Conservation (phyloP, 2,113 vertebrate genomes). For the Sialia sialis region DNA sequence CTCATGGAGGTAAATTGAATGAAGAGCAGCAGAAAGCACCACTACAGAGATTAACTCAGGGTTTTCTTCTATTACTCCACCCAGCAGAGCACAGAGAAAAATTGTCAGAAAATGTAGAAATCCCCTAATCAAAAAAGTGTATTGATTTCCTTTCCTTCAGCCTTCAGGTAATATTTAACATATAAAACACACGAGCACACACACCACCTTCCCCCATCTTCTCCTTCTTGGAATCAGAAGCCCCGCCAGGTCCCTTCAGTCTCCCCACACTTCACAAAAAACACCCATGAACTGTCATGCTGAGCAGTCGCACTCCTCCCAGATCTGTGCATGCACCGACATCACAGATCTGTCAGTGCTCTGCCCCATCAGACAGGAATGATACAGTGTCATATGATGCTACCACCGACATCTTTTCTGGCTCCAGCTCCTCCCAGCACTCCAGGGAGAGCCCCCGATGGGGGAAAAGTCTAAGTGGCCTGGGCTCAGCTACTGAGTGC, state of each 20-base stretch:
- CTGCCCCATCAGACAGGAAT: not conserved
- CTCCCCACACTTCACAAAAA: not conserved
- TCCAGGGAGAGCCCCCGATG: fast-evolving
- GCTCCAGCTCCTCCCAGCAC: not conserved
- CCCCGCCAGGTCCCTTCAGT: not conserved
- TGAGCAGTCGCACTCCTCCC: not conserved
- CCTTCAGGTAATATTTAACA: not conserved
- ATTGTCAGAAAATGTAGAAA: not conserved
- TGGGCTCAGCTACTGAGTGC: not conserved
- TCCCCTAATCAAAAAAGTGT: not conserved
- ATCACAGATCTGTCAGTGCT: not conserved
- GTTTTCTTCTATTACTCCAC: not conserved
- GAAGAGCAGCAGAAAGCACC: not conserved
- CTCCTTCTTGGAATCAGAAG: not conserved
- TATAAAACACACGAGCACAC: not conserved
- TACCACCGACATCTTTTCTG: not conserved
- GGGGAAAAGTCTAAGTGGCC: not conserved
- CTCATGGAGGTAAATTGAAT: not conserved
- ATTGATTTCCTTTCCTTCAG: not conserved
- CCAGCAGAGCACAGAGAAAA: not conserved
- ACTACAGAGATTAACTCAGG: not conserved
- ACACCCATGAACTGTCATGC: fast-evolving
- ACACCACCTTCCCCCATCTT: fast-evolving
- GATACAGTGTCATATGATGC: not conserved
- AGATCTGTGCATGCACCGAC: too few species aligned